Base-by-base conservation (phyloP, 2,888 invertebrate species). In the Pollenia amentaria region DNA sequence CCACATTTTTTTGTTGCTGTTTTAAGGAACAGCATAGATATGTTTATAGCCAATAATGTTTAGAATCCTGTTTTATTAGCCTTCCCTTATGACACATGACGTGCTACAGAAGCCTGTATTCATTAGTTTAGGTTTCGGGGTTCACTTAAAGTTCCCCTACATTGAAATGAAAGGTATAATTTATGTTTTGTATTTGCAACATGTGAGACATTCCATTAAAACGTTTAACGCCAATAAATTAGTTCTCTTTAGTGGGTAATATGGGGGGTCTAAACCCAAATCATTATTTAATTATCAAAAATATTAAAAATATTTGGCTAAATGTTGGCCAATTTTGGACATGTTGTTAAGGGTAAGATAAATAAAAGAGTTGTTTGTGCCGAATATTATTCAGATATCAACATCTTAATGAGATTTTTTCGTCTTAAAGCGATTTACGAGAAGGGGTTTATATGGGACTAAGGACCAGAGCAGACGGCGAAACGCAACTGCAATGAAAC, bases 61-160 rank as follows among this genome's bases (percentile, higher is more conserved):
- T 10, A 76, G 60, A 83, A 75, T 83, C 79, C 65, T 83, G 83
- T 80, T 86, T 64, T 64, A 12, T 14, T 40, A 40, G 6, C 82
- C 53, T 65, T 79, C 77, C 73, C 75, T 75, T 73, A 85, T 76
- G 64, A 57, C 80, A 14, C 29, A 65, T 70, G 76, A 57, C 48
- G 65, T 57, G 62, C 46, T 70, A 53, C 67, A 62, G 81, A 76
- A 82, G 81, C 60, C 65, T 65, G 55, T 64, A 64, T 46, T 80
- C 64, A 65, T 80, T 48, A 73, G 79, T 80, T 72, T 11, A 29
- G 62, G 4, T 78, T 29, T 14, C 7, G 8, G n/a, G n/a, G 40
- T 46, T 1, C 3, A 14, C 44, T 70, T 10, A 53, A 3, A 16
- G 21, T n/a, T 55, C 62, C 64, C 80, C 80, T 80, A 80, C 72